Percentiles rank a stretch among this genome's conserved stretches.
These are phyloP conservation scores for Trachymyrmex cornetzi DNA, from an alignment of 1,140 invertebrate species.

Conservation along the genomic window DNA sequence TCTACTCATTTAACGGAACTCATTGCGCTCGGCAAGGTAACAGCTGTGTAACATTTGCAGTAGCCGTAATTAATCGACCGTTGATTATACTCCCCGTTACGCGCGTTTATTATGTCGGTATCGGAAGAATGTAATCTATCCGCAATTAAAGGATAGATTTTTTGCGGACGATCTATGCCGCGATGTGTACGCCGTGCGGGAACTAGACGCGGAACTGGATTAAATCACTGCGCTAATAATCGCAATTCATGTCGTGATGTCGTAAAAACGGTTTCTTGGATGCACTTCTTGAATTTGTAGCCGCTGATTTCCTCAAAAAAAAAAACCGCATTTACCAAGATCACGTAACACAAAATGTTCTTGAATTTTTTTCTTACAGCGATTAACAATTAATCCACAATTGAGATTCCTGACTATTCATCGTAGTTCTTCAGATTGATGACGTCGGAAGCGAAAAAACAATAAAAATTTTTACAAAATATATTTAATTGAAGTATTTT, in stretches of 20 bases:
- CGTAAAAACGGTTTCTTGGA: constrained; percentile 14
- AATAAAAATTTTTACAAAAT: too few species aligned
- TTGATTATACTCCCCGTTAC: constrained; percentile 20
- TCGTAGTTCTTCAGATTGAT: too few species aligned
- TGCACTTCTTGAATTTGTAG: constrained; percentile 26
- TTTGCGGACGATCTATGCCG: background rate
- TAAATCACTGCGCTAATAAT: constrained; percentile 39
- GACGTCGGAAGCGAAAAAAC: too few species aligned
- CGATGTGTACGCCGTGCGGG: background rate
- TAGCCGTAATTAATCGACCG: constrained; percentile 28
- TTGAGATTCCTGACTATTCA: background rate
- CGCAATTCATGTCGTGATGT: constrained; percentile 3
- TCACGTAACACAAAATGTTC: constrained; percentile 8
- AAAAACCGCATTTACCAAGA: background rate
- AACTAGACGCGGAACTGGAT: constrained; percentile 38
- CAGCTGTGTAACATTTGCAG: constrained; percentile 8
- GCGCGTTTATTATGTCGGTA: background rate
- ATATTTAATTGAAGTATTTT: too few species aligned
- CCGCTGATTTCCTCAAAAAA: background rate
- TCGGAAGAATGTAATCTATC: constrained; percentile 37
- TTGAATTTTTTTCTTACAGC: constrained; percentile 58
- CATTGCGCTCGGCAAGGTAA: background rate
- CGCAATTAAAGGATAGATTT: constrained; percentile 20
- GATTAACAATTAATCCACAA: constrained; percentile 8
- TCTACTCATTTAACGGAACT: constrained; percentile 13